Evolutionary conservation across 1,140 invertebrate genomes (phyloP).

Genomic region (Cyclina sinensis): DNA sequence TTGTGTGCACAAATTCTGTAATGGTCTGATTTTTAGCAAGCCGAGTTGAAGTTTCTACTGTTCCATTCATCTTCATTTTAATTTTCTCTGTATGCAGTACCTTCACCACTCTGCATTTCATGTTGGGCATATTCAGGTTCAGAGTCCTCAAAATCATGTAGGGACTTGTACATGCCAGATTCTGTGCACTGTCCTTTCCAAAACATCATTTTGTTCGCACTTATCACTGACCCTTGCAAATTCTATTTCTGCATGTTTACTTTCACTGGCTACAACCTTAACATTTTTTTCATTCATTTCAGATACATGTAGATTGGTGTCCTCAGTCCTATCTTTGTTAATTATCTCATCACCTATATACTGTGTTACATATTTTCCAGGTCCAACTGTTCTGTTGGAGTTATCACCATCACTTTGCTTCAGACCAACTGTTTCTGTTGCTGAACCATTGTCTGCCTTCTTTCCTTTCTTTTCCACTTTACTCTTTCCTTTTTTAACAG

Average conservation of each 20-base stretch:
- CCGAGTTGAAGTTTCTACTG: neutral
- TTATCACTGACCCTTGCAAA: neutral
- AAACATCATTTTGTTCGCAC: neutral
- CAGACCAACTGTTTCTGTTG: no score
- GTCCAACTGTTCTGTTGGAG: no score
- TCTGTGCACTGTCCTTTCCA: conserved; percentile 16
- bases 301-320: no score
- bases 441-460: neutral
- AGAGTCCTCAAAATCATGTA: conserved; percentile 41
- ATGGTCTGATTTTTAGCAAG: neutral
- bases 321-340: no score
- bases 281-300: neutral
- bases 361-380: no score
- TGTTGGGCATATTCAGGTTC: conserved; percentile 60
- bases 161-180: conserved; percentile 34
- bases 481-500: conserved; percentile 4
- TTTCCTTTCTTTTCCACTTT: conserved; percentile 22
- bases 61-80: neutral
- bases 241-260: neutral
- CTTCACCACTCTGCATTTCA: conserved; percentile 21
- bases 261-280: neutral
- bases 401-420: no score
- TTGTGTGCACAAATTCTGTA: neutral
- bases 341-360: no score
- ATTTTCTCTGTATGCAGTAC: neutral